Conservation (phyloP, 1,140 invertebrate genomes). For the Thaumatotibia leucotreta region DNA sequence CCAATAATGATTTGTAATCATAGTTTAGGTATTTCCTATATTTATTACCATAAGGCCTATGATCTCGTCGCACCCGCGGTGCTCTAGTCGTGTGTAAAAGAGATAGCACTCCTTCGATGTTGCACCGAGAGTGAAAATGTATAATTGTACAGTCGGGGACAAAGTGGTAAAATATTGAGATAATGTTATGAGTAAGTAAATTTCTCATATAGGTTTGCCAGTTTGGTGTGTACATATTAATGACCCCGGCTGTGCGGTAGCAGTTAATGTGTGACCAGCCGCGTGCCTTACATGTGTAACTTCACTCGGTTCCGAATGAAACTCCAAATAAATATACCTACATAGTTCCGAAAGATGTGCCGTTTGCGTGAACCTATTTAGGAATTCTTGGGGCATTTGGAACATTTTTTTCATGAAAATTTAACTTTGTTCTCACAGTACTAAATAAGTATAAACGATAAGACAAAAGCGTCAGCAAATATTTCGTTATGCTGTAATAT, state of each 20-base stretch:
- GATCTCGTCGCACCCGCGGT: background rate
- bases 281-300: conserved; percentile 3
- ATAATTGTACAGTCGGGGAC: background rate
- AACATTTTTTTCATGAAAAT: no score
- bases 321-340: no score
- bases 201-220: background rate
- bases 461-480: no score
- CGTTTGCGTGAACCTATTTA: no score
- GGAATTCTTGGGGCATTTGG: no score
- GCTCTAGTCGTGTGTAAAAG: background rate
- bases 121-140: background rate
- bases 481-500: no score
- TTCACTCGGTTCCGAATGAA: background rate
- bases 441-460: no score
- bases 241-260: background rate
- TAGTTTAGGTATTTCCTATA: background rate
- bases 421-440: no score
- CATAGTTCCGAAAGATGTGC: no score
- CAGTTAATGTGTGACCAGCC: background rate
- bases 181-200: background rate
- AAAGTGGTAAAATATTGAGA: background rate
- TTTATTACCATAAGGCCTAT: background rate
- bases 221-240: background rate
- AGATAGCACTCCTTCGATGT: background rate
- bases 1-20: background rate